Evolutionary conservation across 2,113 vertebrate genomes (phyloP).

Genomic region (Ceuthmochares aereus): DNA sequence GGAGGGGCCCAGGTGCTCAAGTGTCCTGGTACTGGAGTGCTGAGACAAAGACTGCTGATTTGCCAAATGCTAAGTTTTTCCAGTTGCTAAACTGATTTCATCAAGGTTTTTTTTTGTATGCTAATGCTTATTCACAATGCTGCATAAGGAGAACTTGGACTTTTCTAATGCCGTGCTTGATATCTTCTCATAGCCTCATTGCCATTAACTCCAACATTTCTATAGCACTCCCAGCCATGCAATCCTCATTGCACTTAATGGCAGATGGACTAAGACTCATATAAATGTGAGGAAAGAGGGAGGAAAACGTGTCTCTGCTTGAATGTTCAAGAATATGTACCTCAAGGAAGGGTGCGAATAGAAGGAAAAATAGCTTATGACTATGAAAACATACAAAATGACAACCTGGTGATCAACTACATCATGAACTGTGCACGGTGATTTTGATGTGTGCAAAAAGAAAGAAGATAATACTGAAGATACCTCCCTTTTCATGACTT

Average conservation of each 20-base stretch:
- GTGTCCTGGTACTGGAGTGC: neutral
- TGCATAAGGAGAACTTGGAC: neutral
- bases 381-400: neutral
- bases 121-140: neutral
- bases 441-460: neutral
- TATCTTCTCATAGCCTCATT: neutral
- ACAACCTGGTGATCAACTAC: neutral
- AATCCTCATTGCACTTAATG: neutral
- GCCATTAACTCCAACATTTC: neutral
- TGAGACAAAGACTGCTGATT: neutral
- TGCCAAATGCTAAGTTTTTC: neutral
- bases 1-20: accelerated
- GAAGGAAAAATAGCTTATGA: neutral
- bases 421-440: neutral
- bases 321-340: neutral
- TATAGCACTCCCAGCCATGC: neutral
- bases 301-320: neutral
- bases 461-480: neutral
- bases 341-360: neutral
- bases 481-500: neutral
- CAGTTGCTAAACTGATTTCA: slow-evolving; percentile 22
- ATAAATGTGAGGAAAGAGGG: neutral
- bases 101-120: neutral
- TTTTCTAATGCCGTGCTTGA: neutral
- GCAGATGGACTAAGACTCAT: neutral